Percentiles rank a stretch among this genome's conserved stretches.
Conservation (phyloP, 2,113 vertebrate genomes). For the Ciconia stormi region DNA sequence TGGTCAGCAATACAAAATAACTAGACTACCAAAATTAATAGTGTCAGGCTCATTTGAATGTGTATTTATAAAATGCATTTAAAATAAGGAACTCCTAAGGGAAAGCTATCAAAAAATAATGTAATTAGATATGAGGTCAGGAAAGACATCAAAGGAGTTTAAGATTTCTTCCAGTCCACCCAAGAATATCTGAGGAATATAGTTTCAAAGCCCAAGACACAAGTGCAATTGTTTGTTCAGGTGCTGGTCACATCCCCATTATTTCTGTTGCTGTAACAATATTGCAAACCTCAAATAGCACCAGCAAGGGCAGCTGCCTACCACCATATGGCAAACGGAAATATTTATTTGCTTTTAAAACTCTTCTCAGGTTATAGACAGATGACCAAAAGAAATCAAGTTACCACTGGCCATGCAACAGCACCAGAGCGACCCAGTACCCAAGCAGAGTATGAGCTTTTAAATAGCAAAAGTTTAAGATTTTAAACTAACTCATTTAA, state of each 20-base stretch:
- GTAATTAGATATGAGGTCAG: not conserved
- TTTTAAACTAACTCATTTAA: not conserved
- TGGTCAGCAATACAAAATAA: not conserved
- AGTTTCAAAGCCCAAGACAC: not conserved
- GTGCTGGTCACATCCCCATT: not conserved
- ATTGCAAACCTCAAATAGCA: not conserved
- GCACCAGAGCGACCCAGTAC: not conserved
- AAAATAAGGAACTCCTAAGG: not conserved
- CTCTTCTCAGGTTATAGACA: not conserved
- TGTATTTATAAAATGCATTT: not conserved
- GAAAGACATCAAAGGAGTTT: slow-evolving; percentile 10
- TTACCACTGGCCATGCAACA: not conserved
- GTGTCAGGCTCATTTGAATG: not conserved
- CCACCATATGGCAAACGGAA: not conserved
- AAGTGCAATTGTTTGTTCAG: slow-evolving; percentile 25
- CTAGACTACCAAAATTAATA: not conserved
- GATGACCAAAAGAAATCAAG: not conserved
- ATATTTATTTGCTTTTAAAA: not conserved
- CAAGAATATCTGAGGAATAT: not conserved
- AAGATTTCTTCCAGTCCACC: not conserved
- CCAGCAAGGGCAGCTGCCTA: not conserved
- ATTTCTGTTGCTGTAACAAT: not conserved
- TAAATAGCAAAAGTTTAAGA: not conserved
- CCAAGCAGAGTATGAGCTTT: not conserved
- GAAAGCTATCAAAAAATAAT: slow-evolving; percentile 4